Evolutionary conservation across 2,113 vertebrate species (phyloP).

Genomic region (Cyphomyrus plagiostoma): DNA sequence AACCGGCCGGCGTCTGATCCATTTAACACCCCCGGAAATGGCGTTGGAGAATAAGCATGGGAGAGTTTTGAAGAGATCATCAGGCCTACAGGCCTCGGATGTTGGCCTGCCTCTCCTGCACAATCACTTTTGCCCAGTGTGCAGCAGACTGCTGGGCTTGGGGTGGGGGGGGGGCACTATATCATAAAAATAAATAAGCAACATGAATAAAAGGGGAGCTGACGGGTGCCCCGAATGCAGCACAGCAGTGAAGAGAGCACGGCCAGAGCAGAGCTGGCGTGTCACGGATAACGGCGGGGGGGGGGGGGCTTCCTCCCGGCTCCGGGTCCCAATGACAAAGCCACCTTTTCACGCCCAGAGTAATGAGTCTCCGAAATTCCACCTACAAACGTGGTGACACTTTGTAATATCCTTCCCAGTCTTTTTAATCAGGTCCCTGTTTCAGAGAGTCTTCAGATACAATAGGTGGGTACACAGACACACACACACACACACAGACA

Average conservation of each 20-base stretch:
- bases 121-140: neutral
- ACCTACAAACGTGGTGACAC: constrained; percentile 9
- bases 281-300: neutral
- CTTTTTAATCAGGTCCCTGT: constrained; percentile 1
- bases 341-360: neutral
- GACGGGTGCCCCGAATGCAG: neutral
- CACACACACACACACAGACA: neutral
- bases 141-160: neutral
- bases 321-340: neutral
- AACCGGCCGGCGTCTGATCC: neutral
- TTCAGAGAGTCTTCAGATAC: neutral
- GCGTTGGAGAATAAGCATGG: neutral
- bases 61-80: neutral
- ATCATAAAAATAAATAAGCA: neutral
- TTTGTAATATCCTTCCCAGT: constrained; percentile 1
- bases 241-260: neutral
- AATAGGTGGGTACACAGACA: neutral
- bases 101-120: neutral
- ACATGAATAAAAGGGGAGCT: neutral
- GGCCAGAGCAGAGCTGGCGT: neutral
- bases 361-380: neutral
- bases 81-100: neutral
- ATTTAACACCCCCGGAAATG: neutral
- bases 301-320: neutral
- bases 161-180: neutral